A percentile compares a stretch with the other conserved stretches of the same genome.
These are phyloP conservation scores for Schizopygopsis malacanthus DNA, from an alignment of 2,797 vertebrate species.

Conservation along the genomic window DNA sequence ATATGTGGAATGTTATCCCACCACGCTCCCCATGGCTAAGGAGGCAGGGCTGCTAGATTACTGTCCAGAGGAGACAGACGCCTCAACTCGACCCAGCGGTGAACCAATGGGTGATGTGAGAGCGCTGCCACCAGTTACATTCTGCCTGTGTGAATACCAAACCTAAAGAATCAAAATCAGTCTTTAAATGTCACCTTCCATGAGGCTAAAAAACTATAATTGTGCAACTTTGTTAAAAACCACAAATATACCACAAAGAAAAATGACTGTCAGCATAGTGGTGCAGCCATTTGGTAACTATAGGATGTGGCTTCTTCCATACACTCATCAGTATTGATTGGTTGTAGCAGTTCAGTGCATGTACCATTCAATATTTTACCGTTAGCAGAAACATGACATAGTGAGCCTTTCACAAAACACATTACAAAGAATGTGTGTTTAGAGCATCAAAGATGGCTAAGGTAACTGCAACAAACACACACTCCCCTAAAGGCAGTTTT, in stretches of 20 bases:
- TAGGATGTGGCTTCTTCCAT: conserved; percentile 27
- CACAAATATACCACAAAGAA: background rate
- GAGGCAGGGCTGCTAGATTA: conserved; percentile 44
- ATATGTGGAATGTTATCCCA: conserved; percentile 34
- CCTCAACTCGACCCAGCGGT: conserved; percentile 17
- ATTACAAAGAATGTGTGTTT: conserved; percentile 19
- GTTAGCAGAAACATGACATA: conserved; percentile 25
- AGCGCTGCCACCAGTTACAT: background rate
- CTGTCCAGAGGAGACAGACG: conserved; percentile 32
- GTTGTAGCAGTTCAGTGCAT: conserved; percentile 22
- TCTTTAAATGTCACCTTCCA: background rate
- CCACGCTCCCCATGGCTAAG: conserved; percentile 25
- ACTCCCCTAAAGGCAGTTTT: background rate
- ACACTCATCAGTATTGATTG: conserved; percentile 40
- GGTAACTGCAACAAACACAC: background rate
- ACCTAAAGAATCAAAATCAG: background rate
- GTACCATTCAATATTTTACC: conserved; percentile 36
- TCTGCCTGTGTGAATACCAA: conserved; percentile 6
- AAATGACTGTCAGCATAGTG: background rate
- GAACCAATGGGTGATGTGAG: conserved; percentile 21
- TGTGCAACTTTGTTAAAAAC: background rate
- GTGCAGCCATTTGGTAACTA: conserved; percentile 29
- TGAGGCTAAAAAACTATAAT: too few species aligned
- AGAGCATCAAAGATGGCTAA: background rate
- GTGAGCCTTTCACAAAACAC: background rate